Percentiles rank a stretch among this genome's conserved stretches.
These are phyloP conservation scores for Brachyopa scutellaris DNA, from an alignment of 2,888 invertebrate genomes.

Conservation along the genomic window DNA sequence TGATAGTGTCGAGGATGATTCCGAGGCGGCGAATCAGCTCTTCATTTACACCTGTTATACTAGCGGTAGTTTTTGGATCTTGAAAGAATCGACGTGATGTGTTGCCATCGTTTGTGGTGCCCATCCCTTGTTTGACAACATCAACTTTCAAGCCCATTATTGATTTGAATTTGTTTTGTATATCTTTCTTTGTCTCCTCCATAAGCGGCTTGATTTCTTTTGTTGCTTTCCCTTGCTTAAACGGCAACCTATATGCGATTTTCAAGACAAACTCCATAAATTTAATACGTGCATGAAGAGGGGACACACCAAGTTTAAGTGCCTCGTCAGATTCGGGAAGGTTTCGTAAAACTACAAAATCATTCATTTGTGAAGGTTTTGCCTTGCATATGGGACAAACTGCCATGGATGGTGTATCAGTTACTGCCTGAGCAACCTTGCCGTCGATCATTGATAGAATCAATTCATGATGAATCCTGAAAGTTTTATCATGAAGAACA, in stretches of 20 bases:
- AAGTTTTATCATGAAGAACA: slow-evolving; percentile 18
- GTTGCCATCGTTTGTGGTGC: no score
- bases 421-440: slow-evolving; percentile 26
- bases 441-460: slow-evolving; percentile 27
- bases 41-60: no score
- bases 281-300: slow-evolving; percentile 17
- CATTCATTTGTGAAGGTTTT: slow-evolving; percentile 18
- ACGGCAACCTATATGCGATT: slow-evolving; percentile 16
- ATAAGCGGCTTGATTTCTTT: slow-evolving; percentile 23
- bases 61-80: no score
- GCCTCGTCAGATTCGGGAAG: slow-evolving; percentile 6
- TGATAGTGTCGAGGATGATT: slow-evolving; percentile 1
- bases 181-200: slow-evolving; percentile 33
- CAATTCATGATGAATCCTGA: slow-evolving; percentile 26
- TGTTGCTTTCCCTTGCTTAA: slow-evolving; percentile 16
- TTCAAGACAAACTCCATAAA: slow-evolving; percentile 20
- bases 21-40: slow-evolving; percentile 1
- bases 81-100: no score
- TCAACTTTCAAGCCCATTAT: slow-evolving; percentile 31
- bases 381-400: slow-evolving; percentile 13
- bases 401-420: slow-evolving; percentile 16
- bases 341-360: slow-evolving; percentile 9
- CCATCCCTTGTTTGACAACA: slow-evolving; percentile 53
- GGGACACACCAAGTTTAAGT: slow-evolving; percentile 10
- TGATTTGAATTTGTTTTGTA: slow-evolving; percentile 24